phyloP scores from a whole-genome alignment of 2,113 vertebrate genomes.

The Gopherus flavomarginatus region DNA sequence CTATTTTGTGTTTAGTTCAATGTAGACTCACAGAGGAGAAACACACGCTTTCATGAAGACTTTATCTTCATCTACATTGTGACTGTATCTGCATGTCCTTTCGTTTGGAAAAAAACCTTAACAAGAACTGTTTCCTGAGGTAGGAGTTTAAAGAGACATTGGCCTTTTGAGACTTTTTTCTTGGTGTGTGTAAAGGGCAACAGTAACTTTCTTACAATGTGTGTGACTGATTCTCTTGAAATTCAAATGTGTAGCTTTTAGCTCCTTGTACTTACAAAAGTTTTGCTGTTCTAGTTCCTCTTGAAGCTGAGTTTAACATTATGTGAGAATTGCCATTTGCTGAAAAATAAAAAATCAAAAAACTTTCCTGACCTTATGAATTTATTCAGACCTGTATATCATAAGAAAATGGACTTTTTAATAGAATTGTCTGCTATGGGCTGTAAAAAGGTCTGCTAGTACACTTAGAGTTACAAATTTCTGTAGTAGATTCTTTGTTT shows the following conservation, averaged over 20 bases:
- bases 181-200: conserved; percentile 42
- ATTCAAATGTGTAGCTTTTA: not conserved
- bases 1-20: not conserved
- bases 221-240: not conserved
- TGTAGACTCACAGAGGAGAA: conserved; percentile 6
- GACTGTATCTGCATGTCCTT: conserved; percentile 18
- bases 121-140: conserved; percentile 24
- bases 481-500: conserved; percentile 31
- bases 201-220: not conserved
- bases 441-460: conserved; percentile 29
- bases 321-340: conserved; percentile 3
- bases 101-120: not conserved
- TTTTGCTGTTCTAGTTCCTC: conserved; percentile 37
- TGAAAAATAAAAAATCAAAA: conserved; percentile 26
- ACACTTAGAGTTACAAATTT: conserved; percentile 47
- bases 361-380: conserved; percentile 15
- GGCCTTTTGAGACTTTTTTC: conserved; percentile 26
- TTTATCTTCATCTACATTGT: not conserved
- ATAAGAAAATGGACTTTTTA: conserved; percentile 26
- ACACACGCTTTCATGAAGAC: accelerated
- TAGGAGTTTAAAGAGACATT: conserved; percentile 39
- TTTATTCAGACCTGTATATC: not conserved
- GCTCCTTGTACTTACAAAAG: conserved; percentile 2
- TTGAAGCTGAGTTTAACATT: not conserved
- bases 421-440: conserved; percentile 3